Evolutionary conservation across 2,113 vertebrate genomes (phyloP), one percentile per base, ranked within the genome.

Genomic region (Ammodytes dubius): DNA sequence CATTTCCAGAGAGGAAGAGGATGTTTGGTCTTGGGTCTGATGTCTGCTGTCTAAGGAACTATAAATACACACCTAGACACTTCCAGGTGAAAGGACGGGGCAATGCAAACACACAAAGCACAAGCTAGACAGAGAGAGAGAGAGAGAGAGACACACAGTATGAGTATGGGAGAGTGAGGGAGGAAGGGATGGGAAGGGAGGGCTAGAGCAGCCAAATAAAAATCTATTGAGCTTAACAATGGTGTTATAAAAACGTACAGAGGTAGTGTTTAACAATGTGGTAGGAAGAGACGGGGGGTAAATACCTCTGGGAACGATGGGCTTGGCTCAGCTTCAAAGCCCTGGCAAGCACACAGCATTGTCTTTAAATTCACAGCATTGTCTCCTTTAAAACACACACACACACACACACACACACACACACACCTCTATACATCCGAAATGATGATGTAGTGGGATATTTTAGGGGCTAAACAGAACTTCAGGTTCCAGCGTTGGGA

Each of bases 1-100:
- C 57, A 88, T 89, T 97, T 96, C 96, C 91, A 96, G 95, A 75
- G 95, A 96, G 90, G 97, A 98, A 92, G 95, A 98, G 89, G 96
- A 98, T 74, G 94, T 92, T 90, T 90, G 89, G 83, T 96, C 96
- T 91, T 95, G 95, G 88, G 94, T 94, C 95, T 96, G 87, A 90
- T 86, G 91, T 96, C 94, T 91, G 84, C 87, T 86, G 90, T 93
- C 96, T 95, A 82, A 88, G 83, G 79, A 73, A 88, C 87, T 91
- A 93, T 93, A 94, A 94, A 95, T 93, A 95, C 89, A 93, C 89
- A 92, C 81, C 82, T 90, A 88, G 87, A 93, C 94, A 92, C 93
- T 95, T 95, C 93, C 93, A 94, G 94, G 94, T 95, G 92, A 95
- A 95, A 95, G 91, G 94, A 94, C 86, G 65, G 81, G 88, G 88